Evolutionary conservation across 2,888 invertebrate species (phyloP), one percentile per base, ranked within the genome.

Genomic region (Adelognathus sp.): DNA sequence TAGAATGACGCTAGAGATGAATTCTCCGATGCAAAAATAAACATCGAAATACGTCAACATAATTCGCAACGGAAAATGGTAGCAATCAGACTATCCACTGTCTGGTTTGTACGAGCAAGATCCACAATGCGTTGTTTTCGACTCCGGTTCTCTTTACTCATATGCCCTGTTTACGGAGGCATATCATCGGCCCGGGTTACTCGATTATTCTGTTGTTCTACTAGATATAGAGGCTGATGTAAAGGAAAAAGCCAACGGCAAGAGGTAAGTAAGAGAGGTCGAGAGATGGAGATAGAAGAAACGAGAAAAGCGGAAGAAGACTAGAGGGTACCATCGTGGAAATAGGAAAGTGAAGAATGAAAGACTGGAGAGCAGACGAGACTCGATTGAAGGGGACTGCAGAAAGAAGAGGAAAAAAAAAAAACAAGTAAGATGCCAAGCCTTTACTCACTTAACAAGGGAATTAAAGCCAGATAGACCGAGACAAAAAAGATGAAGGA

Each of bases 281-380:
- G 36, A 54, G 29, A 2, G 7, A 80, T 81, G 72, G 78, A 36
- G 78, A 76, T 63, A 67, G 74, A 41, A 75, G 60, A 61, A 69
- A 67, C 70, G 79, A 67, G 74, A 75, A 76, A 44, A 24, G 21
- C 80, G 69, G 76, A 58, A 41, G 39, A 67, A 29, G 29, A 27
- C 27, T 27, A 29, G 16, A 29, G 16, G 16, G 36, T 24, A 50
- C 9, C 16, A 3, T 11, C 39, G 54, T 41, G 54, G 36, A 67
- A 64, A 76, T 79, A 76, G 79, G 79, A 81, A 72, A 78, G 79
- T 60, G 60, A 54, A 75, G 75, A 82, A 81, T 84, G 80, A 86
- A 82, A 81, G 52, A 73, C 39, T 70, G 50, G 36, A 70, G 76
- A 63, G 72, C 44, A 21, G 52, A 29, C 56, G 46, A 74, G 56